These are phyloP conservation scores for Zaprionus ornatus DNA, from an alignment of 1,140 invertebrate genomes.

Conservation along the genomic window DNA sequence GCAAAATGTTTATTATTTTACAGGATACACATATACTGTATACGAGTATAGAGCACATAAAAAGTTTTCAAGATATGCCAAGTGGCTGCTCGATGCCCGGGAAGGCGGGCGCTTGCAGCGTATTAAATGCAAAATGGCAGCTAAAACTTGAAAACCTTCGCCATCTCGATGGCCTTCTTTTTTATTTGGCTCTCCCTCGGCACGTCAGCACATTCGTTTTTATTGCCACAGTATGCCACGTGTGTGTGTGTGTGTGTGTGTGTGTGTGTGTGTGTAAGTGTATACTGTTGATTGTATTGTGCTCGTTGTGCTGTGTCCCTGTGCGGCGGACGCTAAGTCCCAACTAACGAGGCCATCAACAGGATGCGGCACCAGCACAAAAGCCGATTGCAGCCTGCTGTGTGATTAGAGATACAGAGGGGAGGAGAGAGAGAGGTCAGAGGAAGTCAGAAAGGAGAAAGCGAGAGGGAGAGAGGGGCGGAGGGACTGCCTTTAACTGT, in stretches of 20 bases:
- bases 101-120: conserved; percentile 26
- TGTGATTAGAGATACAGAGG: conserved; percentile 63
- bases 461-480: conserved; percentile 28
- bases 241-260: conserved; percentile 32
- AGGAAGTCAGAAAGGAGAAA: background rate
- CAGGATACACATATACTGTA: conserved; percentile 4
- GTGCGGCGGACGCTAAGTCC: conserved; percentile 61
- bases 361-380: conserved; percentile 74
- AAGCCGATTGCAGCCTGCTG: conserved; percentile 73
- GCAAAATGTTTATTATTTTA: conserved; percentile 46
- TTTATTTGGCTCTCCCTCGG: conserved; percentile 33
- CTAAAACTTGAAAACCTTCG: conserved; percentile 50
- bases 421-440: background rate
- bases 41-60: background rate
- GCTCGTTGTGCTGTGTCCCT: conserved; percentile 28
- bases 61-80: conserved; percentile 2
- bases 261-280: conserved; percentile 22
- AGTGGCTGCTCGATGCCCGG: conserved; percentile 5
- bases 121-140: conserved; percentile 71
- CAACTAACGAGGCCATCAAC: conserved; percentile 80
- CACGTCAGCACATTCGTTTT: conserved; percentile 68
- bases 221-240: conserved; percentile 45
- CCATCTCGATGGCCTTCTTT: conserved; percentile 48
- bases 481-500: conserved; percentile 65
- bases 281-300: conserved; percentile 67